Conservation (phyloP, 1,140 invertebrate species). For the Monomorium pharaonis region DNA sequence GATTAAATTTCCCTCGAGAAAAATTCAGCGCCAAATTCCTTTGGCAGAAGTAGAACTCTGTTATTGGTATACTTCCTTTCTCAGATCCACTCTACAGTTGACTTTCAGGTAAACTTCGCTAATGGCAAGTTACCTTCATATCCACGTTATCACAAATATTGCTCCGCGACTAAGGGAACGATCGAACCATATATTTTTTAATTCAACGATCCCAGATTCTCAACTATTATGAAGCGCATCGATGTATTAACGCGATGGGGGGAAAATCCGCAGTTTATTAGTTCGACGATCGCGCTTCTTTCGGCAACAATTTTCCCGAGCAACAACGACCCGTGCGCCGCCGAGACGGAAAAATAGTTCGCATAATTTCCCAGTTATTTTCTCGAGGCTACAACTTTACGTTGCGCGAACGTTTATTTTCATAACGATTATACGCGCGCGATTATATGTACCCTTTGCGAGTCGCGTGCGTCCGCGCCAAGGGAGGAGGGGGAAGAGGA, state of each 20-base stretch:
- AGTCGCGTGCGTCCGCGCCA: background rate
- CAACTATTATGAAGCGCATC: background rate
- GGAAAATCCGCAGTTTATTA: background rate
- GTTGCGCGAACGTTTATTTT: conserved; percentile 14
- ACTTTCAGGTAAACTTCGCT: background rate
- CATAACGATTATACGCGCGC: background rate
- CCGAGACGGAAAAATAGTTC: conserved; percentile 1
- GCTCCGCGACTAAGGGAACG: background rate
- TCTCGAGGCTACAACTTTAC: background rate
- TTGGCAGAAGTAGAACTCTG: conserved; percentile 4
- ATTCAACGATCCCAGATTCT: background rate
- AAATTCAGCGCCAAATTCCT: conserved; percentile 34
- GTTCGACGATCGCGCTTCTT: background rate
- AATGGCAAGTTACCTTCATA: background rate
- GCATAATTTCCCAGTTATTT: conserved; percentile 11
- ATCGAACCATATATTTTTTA: background rate
- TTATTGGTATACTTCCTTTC: background rate
- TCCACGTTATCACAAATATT: conserved; percentile 7
- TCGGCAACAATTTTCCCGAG: background rate
- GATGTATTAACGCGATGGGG: background rate
- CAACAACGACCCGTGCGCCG: background rate
- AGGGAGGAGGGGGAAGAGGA: too few relatives aligned
- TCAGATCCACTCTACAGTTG: background rate
- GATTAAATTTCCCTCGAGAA: conserved; percentile 38
- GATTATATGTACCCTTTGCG: background rate